Evolutionary conservation across 2,113 vertebrate genomes (phyloP), one percentile per base, ranked within the genome.

Genomic region (Hystrix brachyura): DNA sequence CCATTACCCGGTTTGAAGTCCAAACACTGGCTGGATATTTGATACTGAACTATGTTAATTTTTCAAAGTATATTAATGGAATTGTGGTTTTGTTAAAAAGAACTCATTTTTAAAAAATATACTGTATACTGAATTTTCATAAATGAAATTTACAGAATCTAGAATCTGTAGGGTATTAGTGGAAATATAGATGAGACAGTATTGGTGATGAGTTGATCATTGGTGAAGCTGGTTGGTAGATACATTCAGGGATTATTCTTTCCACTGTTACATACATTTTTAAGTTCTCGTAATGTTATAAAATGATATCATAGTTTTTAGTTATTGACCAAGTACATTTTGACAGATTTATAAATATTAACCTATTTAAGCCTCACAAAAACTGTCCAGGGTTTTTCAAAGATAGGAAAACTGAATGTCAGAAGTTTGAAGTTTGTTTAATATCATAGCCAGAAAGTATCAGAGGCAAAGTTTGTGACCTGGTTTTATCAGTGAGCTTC

Each of bases 361-460:
- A 72, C 6, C 12, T 60, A 29, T 87, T 65, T 93, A 84, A 88
- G 51, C 62, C 69, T 87, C 43, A 84, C 15, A 46, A 43, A 94
- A 95, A 72, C 34, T 32, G 8, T 72, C 27, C 65, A 87, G 59
- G 53, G 21, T 17, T 94, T 96, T 96, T 91, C 76, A 94, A 72
- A 94, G 81, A 51, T 83, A 57, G 29, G 60, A 92, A 94, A 89
- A 62, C n/a, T 48, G 15, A 53, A 59, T 87, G 43, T 84, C 19
- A 34, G 29, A 94, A 79, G 59, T 83, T 91, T 94, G 71, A 94
- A 95, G 76, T 74, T 82, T 82, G 27, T 93, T 79, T 79, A 43
- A 13, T 17, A 0, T 74, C 48, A 69, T 53, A 93, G 43, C 43
- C 12, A 8, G 3, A 38, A 67, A 81, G n/a, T 94, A 53, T 53